phyloP scores from a whole-genome alignment of 2,888 invertebrate species.

The Adelognathus sp. region DNA sequence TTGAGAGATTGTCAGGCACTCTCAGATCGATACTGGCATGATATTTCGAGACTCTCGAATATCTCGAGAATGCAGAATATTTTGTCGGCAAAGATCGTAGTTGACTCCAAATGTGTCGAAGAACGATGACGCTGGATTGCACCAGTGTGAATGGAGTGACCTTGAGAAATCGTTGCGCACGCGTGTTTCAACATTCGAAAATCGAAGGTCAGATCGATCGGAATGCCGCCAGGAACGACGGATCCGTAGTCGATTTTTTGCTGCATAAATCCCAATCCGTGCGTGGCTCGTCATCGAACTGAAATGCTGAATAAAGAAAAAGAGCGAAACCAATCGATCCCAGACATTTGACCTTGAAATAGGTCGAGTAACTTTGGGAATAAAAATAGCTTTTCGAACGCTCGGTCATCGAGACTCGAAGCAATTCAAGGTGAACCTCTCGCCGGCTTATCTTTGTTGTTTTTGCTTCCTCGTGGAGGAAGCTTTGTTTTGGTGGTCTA shows the following conservation, averaged over 20 bases:
- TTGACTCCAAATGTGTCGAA: not conserved
- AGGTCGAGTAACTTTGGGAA: conserved; percentile 1
- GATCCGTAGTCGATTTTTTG: not conserved
- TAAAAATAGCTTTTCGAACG: not conserved
- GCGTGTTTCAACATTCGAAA: not conserved
- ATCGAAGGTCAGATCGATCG: not conserved
- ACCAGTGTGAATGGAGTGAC: not conserved
- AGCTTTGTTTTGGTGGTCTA: too few relatives aligned
- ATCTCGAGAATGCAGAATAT: too few relatives aligned
- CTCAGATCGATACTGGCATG: too few relatives aligned
- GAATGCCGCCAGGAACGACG: not conserved
- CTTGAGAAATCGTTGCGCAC: conserved; percentile 15
- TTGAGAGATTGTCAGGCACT: too few relatives aligned
- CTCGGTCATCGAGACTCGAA: conserved; percentile 9
- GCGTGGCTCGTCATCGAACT: too few relatives aligned
- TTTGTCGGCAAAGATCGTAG: not conserved
- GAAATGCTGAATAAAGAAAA: not conserved
- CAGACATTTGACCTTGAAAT: conserved; percentile 16
- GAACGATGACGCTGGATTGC: not conserved
- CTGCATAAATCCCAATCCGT: not conserved
- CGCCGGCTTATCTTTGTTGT: not conserved
- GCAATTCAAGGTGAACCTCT: conserved; percentile 28
- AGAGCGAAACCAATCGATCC: not conserved
- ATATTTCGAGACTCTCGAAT: too few relatives aligned
- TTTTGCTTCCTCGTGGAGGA: conserved; percentile 10